A percentile compares a stretch with the other conserved stretches of the same genome.
Conservation (phyloP, 2,113 vertebrate species). For the mouse (Mus musculus) region GRCm39 chr6:145836001-145836500, state of each 20-base stretch:
- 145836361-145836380: not conserved
- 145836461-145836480: not conserved
- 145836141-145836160: not conserved
- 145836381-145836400: not conserved
- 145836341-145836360: not conserved
- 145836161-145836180: no score
- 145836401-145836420: not conserved
- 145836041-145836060: not conserved
- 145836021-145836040: not conserved
- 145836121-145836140: not conserved
- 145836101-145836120: not conserved
- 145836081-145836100: not conserved
- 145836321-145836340: not conserved
- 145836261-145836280: not conserved
- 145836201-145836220: not conserved
- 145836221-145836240: not conserved
- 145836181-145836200: not conserved
- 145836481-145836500: no score
- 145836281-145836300: not conserved
- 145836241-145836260: not conserved
- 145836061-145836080: not conserved
- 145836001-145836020: no score
- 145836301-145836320: not conserved
- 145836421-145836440: not conserved
- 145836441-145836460: not conserved